Percentiles rank a stretch among this genome's conserved stretches.
phyloP scores from a whole-genome alignment of 2,113 vertebrate genomes.

The Haplotaxodon microlepis region DNA sequence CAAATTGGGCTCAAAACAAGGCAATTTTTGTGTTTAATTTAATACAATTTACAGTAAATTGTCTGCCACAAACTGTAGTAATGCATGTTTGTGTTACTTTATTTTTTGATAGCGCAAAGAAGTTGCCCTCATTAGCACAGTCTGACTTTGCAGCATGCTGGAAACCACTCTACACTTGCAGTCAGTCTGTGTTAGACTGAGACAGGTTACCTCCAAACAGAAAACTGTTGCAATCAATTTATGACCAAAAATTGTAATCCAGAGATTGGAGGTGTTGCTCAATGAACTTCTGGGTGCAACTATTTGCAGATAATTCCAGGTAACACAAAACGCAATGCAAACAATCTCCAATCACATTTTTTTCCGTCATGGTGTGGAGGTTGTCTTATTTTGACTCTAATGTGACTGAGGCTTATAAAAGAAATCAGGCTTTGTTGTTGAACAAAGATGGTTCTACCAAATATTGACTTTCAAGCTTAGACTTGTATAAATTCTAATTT shows the following conservation, averaged over 20 bases:
- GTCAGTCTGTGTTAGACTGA: not conserved
- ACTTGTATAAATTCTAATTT: not conserved
- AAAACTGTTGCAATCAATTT: not conserved
- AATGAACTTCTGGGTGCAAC: not conserved
- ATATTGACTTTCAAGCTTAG: not conserved
- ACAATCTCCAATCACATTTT: not conserved
- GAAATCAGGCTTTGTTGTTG: not conserved
- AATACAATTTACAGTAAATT: not conserved
- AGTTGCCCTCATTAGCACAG: not conserved
- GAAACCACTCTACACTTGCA: not conserved
- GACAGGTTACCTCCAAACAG: not conserved
- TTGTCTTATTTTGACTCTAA: not conserved
- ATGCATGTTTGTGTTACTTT: not conserved
- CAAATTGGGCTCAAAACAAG: not conserved
- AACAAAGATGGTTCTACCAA: not conserved
- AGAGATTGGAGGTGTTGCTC: not conserved
- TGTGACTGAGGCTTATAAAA: not conserved
- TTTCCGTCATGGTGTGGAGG: rapidly evolving
- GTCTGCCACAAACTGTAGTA: not conserved
- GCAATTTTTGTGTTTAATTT: not conserved
- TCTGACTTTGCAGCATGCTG: not conserved
- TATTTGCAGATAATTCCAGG: not conserved
- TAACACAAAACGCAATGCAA: not conserved
- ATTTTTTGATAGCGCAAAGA: not conserved
- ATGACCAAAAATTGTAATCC: not conserved